Conservation (phyloP, 2,113 vertebrate genomes). For the Sebastes schlegelii region DNA sequence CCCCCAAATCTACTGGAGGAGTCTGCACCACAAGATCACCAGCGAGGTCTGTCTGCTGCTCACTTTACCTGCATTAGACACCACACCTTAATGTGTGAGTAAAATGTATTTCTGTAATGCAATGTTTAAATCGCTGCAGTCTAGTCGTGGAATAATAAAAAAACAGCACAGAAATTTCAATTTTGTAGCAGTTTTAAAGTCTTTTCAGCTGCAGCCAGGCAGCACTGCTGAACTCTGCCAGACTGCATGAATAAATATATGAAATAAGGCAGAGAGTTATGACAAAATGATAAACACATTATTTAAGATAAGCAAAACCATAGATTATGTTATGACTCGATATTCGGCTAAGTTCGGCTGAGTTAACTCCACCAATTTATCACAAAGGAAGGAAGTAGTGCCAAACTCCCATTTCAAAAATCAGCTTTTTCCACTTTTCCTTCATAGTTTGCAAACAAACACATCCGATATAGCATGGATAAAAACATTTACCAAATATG, state of each 20-base stretch:
- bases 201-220: too few species aligned
- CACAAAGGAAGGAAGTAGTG: too few species aligned
- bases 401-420: background rate
- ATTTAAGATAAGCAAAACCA: background rate
- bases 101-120: background rate
- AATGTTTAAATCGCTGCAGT: background rate
- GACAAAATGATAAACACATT: background rate
- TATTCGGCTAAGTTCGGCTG: background rate
- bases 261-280: background rate
- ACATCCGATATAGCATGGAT: background rate
- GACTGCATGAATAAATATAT: too few species aligned
- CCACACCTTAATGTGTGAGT: background rate
- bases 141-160: background rate
- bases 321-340: background rate
- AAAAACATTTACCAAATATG: fast-evolving
- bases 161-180: too few species aligned
- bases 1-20: constrained; percentile 88
- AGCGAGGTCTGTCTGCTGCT: constrained; percentile 83
- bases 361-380: too few species aligned
- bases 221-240: too few species aligned
- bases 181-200: too few species aligned
- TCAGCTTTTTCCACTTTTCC: fast-evolving
- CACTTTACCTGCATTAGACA: too few species aligned
- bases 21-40: constrained; percentile 87
- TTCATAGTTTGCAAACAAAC: background rate